Percentiles rank a stretch among this genome's conserved stretches.
phyloP scores from a whole-genome alignment of 2,113 vertebrate species.

The Verasper variegatus region DNA sequence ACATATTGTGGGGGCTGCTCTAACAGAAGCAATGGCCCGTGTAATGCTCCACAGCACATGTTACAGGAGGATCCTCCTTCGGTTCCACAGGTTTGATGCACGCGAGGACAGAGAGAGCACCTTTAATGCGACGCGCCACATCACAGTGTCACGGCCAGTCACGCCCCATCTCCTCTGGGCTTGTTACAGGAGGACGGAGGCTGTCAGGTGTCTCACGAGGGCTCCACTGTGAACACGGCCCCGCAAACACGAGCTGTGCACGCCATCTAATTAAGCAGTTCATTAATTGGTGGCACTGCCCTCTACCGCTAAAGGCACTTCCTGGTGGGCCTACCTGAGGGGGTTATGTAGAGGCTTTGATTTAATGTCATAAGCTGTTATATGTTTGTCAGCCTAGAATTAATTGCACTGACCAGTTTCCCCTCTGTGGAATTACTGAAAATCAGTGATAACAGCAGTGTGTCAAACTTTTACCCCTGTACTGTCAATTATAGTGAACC shows the following conservation, averaged over 20 bases:
- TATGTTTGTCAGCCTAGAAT: too few relatives aligned
- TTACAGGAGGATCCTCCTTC: slow-evolving; percentile 34
- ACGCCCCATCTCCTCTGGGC: slow-evolving; percentile 58
- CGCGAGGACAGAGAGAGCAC: slow-evolving; percentile 47
- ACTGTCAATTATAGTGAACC: too few relatives aligned
- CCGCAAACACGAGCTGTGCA: slow-evolving; percentile 12
- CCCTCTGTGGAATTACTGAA: too few relatives aligned
- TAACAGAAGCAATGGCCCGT: slow-evolving; percentile 35
- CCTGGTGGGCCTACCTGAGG: slow-evolving; percentile 14
- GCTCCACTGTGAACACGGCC: slow-evolving; percentile 29
- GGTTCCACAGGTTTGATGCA: slow-evolving; percentile 14
- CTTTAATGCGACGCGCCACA: slow-evolving; percentile 48
- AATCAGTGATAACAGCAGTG: too few relatives aligned
- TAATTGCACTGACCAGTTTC: too few relatives aligned
- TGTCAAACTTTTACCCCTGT: too few relatives aligned
- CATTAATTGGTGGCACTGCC: slow-evolving; percentile 48
- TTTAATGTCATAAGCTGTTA: too few relatives aligned
- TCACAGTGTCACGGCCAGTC: slow-evolving; percentile 45
- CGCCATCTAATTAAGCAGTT: slow-evolving; percentile 52
- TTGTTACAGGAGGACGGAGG: slow-evolving; percentile 37
- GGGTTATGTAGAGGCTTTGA: too few relatives aligned
- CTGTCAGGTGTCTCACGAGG: slow-evolving; percentile 54
- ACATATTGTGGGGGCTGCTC: not conserved
- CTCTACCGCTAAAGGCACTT: slow-evolving; percentile 46
- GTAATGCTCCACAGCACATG: slow-evolving; percentile 38